phyloP scores from a whole-genome alignment of 2,888 invertebrate genomes.

The Lochmaea capreae region DNA sequence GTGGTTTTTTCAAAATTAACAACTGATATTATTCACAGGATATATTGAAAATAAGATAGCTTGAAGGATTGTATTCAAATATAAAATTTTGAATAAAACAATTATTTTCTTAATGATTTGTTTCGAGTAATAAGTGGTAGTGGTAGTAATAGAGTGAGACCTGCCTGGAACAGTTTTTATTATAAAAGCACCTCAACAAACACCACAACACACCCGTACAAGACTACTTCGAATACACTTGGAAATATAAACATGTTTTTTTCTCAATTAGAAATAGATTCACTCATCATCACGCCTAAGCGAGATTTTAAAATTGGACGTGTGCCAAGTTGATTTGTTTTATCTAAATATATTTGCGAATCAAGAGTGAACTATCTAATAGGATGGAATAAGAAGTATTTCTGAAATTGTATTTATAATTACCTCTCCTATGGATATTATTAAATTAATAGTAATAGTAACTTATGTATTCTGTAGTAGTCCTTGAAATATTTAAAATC shows the following conservation, averaged over 20 bases:
- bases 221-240: slow-evolving; percentile 39
- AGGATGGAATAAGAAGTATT: not conserved
- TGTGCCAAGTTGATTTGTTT: slow-evolving; percentile 37
- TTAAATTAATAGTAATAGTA: not conserved
- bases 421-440: not conserved
- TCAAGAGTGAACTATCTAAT: not conserved
- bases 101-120: too few species aligned
- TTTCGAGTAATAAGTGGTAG: too few species aligned
- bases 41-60: too few species aligned
- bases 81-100: too few species aligned
- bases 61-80: too few species aligned
- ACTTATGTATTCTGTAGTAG: not conserved
- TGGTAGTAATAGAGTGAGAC: not conserved
- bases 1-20: not conserved
- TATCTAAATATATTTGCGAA: slow-evolving; percentile 17
- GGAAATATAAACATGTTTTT: slow-evolving; percentile 42
- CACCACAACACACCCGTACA: slow-evolving; percentile 12
- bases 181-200: slow-evolving; percentile 4
- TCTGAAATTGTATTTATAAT: not conserved
- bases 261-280: slow-evolving; percentile 44
- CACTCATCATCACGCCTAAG: slow-evolving; percentile 39
- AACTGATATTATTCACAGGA: not conserved
- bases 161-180: not conserved
- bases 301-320: slow-evolving; percentile 29
- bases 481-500: not conserved